phyloP scores from a whole-genome alignment of 2,888 invertebrate species.

The Seira sanloemensis region DNA sequence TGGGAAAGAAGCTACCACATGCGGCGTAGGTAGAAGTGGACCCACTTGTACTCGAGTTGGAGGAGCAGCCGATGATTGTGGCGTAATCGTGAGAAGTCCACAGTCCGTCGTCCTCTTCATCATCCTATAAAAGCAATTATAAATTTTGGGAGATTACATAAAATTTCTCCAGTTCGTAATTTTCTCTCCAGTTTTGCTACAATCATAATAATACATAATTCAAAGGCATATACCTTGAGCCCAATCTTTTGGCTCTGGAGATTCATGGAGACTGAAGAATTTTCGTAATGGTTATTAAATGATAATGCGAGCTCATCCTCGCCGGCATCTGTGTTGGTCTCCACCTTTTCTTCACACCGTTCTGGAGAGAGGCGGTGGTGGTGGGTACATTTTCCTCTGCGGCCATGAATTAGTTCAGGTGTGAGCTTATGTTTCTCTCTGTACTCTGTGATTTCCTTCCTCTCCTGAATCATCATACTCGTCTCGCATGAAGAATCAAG shows the following conservation, averaged over 20 bases:
- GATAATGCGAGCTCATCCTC: neutral
- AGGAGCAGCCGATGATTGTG: constrained; percentile 24
- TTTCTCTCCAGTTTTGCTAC: neutral
- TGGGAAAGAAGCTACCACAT: constrained; percentile 50
- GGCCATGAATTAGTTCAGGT: constrained; percentile 14
- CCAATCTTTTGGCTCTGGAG: no score
- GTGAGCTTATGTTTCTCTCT: neutral
- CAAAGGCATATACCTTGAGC: no score
- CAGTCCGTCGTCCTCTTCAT: constrained; percentile 45
- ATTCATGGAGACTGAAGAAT: neutral
- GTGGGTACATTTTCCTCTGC: constrained; percentile 16
- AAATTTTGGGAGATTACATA: neutral
- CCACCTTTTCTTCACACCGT: neutral
- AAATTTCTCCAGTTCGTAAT: neutral
- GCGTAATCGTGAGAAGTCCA: constrained; percentile 70
- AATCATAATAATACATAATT: neutral
- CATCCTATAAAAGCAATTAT: constrained; percentile 16
- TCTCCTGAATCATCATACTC: neutral
- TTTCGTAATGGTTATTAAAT: neutral
- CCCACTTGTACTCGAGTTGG: neutral
- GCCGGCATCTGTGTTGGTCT: neutral
- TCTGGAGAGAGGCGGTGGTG: neutral
- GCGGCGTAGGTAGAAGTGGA: neutral
- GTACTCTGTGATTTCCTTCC: constrained; percentile 21
- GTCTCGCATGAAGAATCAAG: constrained; percentile 38